A percentile compares a stretch with the other conserved stretches of the same genome.
Conservation (phyloP, 2,113 vertebrate genomes). For the Mirza zaza region DNA sequence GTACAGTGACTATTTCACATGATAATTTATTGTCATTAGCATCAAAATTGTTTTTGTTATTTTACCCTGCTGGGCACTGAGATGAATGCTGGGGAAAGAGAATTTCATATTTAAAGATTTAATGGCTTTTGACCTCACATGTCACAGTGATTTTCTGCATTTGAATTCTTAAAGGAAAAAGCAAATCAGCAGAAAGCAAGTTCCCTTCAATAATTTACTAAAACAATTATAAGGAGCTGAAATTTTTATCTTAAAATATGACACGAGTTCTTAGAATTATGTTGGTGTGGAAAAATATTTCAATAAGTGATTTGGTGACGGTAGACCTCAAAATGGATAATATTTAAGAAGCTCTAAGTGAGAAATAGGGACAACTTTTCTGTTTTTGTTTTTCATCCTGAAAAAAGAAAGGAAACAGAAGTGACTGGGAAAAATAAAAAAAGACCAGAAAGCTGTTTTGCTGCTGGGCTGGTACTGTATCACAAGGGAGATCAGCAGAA, state of each 20-base stretch:
- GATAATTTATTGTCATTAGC: not conserved
- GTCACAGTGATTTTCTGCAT: not conserved
- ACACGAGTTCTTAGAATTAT: not conserved
- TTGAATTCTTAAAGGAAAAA: not conserved
- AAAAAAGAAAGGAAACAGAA: not conserved
- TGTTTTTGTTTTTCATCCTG: not conserved
- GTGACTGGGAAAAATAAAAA: not conserved
- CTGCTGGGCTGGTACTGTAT: not conserved
- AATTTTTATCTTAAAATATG: not conserved
- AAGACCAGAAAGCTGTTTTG: not conserved
- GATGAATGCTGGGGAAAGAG: not conserved
- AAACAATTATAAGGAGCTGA: not conserved
- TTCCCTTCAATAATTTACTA: not conserved
- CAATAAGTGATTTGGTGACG: not conserved
- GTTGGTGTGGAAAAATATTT: not conserved
- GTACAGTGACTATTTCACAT: not conserved
- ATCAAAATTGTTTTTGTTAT: not conserved
- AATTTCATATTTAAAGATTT: not conserved
- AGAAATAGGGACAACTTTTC: not conserved
- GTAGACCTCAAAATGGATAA: not conserved
- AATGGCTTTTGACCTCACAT: not conserved
- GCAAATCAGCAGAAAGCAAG: not conserved
- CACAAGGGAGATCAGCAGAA: not conserved
- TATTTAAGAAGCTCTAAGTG: not conserved
- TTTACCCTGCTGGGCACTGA: not conserved